Evolutionary conservation across 2,113 vertebrate genomes (phyloP), one percentile per base, ranked within the genome.

Genomic region (Esox niger): DNA sequence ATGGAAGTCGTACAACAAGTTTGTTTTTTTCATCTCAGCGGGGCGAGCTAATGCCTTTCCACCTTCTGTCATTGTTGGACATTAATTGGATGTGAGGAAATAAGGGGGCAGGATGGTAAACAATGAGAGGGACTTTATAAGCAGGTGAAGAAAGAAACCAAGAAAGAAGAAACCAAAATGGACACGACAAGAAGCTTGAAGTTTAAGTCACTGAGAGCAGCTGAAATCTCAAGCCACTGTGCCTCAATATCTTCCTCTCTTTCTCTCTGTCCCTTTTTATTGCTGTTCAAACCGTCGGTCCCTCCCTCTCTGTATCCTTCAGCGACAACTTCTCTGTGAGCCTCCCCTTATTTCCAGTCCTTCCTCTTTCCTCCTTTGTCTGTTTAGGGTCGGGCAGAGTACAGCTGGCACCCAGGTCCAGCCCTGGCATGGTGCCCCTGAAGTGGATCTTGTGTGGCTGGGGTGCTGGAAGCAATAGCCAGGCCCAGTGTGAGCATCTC

Each of bases 1-100:
- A 73, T 52, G 69, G 55, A 60, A 55, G 26, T 55, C 47, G 6
- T 31, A 54, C 59, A 61, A 61, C 32, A 61, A 61, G 59, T 56
- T 68, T 43, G 63, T 49, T 52, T 49, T 56, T 35, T n/a, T 35
- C 59, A 35, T 35, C n/a, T 35, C 59, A 33, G 31, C 31, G 33
- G 58, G 58, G 29, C 31, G 11, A 61, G 59, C n/a, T 61, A 59
- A 59, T 31, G 65, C n/a, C 33, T 68, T 55, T 68, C 25, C 38
- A 58, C 33, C 29, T 58, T 7, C 65, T n/a, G 55, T 57, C 54
- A 43, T 57, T 8, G 23, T 35, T n/a, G 59, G 59, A 35, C 31
- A 25, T 61, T 61, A 61, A 61, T 61, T 61, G 59, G 30, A 61
- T 30, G 32, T 35, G 21, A 21, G 31, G 32, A 35, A 23, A 61